Conservation (phyloP, 2,113 vertebrate species). For the Otis tarda region DNA sequence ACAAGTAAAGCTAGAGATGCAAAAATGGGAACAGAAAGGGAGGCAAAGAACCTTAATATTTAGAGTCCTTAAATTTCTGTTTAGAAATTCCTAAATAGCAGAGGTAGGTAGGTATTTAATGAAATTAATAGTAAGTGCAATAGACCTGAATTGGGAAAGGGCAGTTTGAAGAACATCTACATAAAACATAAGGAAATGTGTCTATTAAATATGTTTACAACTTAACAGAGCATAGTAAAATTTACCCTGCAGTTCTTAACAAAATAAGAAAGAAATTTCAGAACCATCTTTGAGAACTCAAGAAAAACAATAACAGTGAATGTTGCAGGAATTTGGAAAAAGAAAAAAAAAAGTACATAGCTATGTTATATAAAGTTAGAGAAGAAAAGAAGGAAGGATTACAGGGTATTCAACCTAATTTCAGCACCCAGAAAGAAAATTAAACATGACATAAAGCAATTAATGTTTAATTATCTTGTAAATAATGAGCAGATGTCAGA, state of each 20-base stretch:
- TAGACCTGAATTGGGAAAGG: background rate
- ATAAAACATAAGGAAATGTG: background rate
- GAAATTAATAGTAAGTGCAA: background rate
- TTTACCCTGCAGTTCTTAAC: background rate
- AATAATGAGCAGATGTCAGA: background rate
- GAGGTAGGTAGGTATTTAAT: background rate
- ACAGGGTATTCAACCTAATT: background rate
- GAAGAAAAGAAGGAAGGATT: background rate
- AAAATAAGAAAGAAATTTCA: background rate
- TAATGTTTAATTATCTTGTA: background rate
- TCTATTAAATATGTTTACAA: background rate
- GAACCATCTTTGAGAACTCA: background rate
- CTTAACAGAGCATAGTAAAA: background rate
- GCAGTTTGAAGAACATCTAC: background rate
- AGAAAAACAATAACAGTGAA: background rate
- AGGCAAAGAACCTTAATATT: background rate
- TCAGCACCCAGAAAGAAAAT: background rate
- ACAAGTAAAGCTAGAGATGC: background rate
- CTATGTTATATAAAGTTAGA: background rate
- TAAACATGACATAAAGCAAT: background rate
- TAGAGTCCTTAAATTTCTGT: background rate
- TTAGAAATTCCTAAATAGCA: background rate
- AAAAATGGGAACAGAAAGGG: background rate
- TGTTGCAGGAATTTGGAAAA: background rate
- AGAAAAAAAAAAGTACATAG: background rate